These are phyloP conservation scores for Limnephilus lunatus DNA, from an alignment of 2,888 invertebrate species.

Conservation along the genomic window DNA sequence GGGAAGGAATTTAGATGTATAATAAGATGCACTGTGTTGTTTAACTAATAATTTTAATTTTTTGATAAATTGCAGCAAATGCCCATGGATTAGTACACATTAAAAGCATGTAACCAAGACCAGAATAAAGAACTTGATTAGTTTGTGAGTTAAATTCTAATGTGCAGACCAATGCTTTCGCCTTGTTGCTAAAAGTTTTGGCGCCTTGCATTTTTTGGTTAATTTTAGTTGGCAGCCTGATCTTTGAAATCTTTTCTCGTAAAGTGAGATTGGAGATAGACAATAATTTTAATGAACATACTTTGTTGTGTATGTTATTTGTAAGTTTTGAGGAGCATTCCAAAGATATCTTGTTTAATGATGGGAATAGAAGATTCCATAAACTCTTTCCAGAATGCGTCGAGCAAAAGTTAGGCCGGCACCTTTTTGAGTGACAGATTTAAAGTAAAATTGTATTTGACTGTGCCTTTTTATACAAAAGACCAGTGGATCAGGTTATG, in stretches of 20 bases:
- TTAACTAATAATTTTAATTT: not conserved
- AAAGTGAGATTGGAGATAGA: slow-evolving; percentile 28
- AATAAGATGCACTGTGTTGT: not conserved
- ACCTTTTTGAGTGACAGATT: not conserved
- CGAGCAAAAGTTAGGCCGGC: not conserved
- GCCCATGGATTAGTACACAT: not conserved
- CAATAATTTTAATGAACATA: slow-evolving; percentile 40
- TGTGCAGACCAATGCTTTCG: not conserved
- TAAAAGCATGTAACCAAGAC: not conserved
- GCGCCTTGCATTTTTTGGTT: not conserved
- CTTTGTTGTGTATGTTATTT: slow-evolving; percentile 31
- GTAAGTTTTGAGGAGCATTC: slow-evolving; percentile 21
- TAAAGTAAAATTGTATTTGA: slow-evolving; percentile 2
- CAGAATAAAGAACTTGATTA: not conserved
- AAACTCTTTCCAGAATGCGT: not conserved
- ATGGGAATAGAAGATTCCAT: slow-evolving; percentile 17
- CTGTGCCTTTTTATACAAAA: slow-evolving; percentile 29
- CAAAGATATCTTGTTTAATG: not conserved
- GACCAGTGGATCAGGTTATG: slow-evolving; percentile 41
- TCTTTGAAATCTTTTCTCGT: slow-evolving; percentile 15
- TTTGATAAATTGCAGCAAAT: not conserved
- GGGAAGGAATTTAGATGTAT: slow-evolving; percentile 7
- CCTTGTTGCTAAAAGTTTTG: not conserved
- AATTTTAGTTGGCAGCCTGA: slow-evolving; percentile 1
- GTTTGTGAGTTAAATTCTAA: not conserved